phyloP scores from a whole-genome alignment of 2,797 vertebrate species.

The Delichon dasypus region DNA sequence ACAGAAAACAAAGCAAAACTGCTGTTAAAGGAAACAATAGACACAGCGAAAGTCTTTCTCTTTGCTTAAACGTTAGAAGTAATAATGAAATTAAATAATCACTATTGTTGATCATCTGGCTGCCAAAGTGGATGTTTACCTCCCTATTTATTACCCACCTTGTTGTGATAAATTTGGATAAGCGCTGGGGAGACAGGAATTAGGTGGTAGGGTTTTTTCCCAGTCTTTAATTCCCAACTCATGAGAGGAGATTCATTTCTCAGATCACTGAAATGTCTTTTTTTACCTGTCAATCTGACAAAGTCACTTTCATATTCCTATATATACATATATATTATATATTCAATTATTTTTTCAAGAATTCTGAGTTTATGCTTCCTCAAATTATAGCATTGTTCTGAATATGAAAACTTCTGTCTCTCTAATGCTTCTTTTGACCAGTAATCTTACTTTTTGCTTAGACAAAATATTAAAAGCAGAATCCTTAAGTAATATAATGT shows the following conservation, averaged over 20 bases:
- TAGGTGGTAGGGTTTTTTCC: not conserved
- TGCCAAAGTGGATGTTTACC: not conserved
- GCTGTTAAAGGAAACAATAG: not conserved
- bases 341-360: not conserved
- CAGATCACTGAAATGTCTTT: not conserved
- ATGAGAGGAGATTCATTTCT: not conserved
- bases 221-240: not conserved
- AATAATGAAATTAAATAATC: constrained; percentile 10
- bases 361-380: not conserved
- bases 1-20: not conserved
- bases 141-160: not conserved
- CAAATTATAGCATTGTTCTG: not conserved
- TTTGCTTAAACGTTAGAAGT: constrained; percentile 10
- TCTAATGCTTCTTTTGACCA: not conserved
- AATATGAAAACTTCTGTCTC: not conserved
- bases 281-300: not conserved
- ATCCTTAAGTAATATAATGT: not conserved
- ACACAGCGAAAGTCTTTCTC: not conserved
- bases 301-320: not conserved
- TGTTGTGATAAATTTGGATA: not conserved
- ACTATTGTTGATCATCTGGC: not conserved
- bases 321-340: not conserved
- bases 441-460: not conserved
- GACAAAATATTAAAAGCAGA: not conserved
- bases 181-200: not conserved